Base-by-base conservation (phyloP, 2,797 vertebrate genomes). In the Gorsachius magnificus region DNA sequence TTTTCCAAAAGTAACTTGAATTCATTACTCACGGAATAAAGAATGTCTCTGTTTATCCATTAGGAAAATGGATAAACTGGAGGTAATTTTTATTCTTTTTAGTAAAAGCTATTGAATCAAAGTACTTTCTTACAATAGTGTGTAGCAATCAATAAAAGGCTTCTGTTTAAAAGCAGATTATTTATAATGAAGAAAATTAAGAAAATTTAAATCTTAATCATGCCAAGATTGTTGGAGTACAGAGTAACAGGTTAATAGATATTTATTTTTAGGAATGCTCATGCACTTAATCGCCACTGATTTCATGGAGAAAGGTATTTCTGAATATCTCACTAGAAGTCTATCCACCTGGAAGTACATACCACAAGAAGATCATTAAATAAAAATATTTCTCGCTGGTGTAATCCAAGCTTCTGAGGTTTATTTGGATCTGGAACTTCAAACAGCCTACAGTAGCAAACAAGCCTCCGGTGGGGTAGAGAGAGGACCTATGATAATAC, bases 281-380 rank as follows among this genome's bases (percentile, higher is more conserved):
- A 7, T 15, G 54, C 24, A 43, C 33, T 77, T 68, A 36, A 66
- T 29, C 10, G 22, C 22, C 61, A 77, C 11, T 48, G 38, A 81
- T 83, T 65, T 72, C 16, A 79, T 4, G 18, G 57, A 89, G 60
- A 71, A 1, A 26, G 4, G 26, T 60, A 81, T 65, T 80, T 72
- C 80, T 86, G 70, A 76, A 63, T 8, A n/a, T 24, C 41, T 69
- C 45, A 5, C 58, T 64, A 28, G 6, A 25, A 70, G 48, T 16
- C 28, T 60, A 33, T 48, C 74, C 61, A n/a, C 51, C 75, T 71
- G 63, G 35, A 92, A 45, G 77, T 91, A 96, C 98, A 5, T 99
- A 99, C 99, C 99, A 99, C 99, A 6, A 99, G 98, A 68, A 99
- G 99, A 96, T 99, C 99, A 53, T 99, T 99, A 84, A 99, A 99